These are phyloP conservation scores for Luperina testacea DNA, from an alignment of 2,888 invertebrate species.

Conservation along the genomic window DNA sequence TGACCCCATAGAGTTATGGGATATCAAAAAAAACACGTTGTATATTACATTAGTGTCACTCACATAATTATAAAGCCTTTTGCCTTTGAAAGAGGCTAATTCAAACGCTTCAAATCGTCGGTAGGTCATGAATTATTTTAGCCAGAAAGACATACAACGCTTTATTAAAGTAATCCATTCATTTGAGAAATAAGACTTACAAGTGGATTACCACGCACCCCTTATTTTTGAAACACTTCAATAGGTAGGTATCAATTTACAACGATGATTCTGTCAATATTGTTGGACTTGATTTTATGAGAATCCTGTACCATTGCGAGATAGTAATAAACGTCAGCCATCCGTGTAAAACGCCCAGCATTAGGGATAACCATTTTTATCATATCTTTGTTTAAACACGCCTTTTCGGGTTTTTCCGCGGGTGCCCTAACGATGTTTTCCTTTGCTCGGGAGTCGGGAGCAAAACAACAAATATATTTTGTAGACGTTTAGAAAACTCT, in stretches of 20 bases:
- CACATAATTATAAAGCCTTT: not conserved
- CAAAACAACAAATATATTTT: conserved; percentile 60
- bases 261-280: conserved; percentile 16
- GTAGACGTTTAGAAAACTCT: conserved; percentile 48
- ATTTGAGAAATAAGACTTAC: not conserved
- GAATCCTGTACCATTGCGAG: conserved; percentile 32
- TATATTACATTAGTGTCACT: not conserved
- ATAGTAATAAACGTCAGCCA: conserved; percentile 53
- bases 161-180: not conserved
- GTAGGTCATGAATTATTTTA: too few relatives aligned
- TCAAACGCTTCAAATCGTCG: not conserved
- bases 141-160: not conserved
- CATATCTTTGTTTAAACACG: conserved; percentile 65
- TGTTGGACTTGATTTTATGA: conserved; percentile 23
- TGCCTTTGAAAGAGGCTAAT: not conserved
- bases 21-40: too few relatives aligned
- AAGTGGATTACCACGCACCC: not conserved
- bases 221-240: not conserved
- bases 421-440: conserved; percentile 59
- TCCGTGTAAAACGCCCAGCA: conserved; percentile 53
- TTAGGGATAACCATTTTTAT: conserved; percentile 63
- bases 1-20: too few relatives aligned
- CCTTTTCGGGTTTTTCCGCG: conserved; percentile 52
- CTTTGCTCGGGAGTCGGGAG: conserved; percentile 35
- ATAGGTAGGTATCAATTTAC: not conserved